Evolutionary conservation across 2,113 vertebrate genomes (phyloP), one percentile per base, ranked within the genome.

Genomic region (Dipodomys stephensi): DNA sequence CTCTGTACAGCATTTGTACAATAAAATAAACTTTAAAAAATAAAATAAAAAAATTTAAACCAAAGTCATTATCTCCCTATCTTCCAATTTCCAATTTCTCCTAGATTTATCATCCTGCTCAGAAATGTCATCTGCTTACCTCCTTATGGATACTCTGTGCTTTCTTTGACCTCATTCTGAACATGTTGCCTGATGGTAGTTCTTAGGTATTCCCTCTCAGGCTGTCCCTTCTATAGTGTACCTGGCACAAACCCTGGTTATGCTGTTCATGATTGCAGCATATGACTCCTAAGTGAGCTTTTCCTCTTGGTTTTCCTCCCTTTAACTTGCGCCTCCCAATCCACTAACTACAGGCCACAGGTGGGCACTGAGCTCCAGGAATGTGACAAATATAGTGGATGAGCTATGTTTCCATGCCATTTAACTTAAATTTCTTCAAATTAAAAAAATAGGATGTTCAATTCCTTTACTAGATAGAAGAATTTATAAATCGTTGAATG

Each of bases 91-190:
- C 27, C 65, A 67, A 4, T 18, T 27, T 69, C 57, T 81, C 19
- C 32, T 18, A 22, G 16, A 65, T 16, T 5, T 32, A 46, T 28
- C 18, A 11, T 19, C 27, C 7, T 0, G 1, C 8, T 30, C 28
- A 76, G 32, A 11, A 57, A 1, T 1, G 0, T 23, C 11, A 0
- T 60, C 12, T 25, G 28, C 28, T 62, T 1, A 7, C 7, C 53
- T 57, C 53, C 53, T 18, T 1, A 5, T 27, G 4, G 27, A 1
- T 4, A 30, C 4, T 19, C 32, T 28, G 32, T 64, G 35, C 60
- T 32, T 60, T 30, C 68, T 78, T 12, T 72, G 25, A 25, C 57
- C 57, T 8, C 1, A 11, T n/a, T 13, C 28, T 0, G 28, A 5
- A 23, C 20, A 8, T 64, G 25, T 28, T 72, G 23, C 67, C 12